These are phyloP conservation scores for Acleris sparsana DNA, from an alignment of 2,888 invertebrate species.

Conservation along the genomic window DNA sequence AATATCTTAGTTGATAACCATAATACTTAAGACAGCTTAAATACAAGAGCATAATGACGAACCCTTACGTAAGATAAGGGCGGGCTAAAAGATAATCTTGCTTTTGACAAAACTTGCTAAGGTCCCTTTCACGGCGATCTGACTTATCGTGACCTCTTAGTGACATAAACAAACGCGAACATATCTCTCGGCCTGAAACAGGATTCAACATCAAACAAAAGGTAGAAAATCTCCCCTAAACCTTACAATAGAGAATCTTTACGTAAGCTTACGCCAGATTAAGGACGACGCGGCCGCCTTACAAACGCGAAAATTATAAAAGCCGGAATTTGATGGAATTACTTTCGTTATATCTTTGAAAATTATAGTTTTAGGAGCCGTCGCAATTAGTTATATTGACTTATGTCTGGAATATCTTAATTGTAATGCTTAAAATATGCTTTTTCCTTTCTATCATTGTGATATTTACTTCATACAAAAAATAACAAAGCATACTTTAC, in stretches of 20 bases:
- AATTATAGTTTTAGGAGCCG: no score
- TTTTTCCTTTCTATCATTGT: no score
- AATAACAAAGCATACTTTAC: no score
- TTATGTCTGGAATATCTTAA: no score
- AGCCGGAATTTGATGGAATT: neutral
- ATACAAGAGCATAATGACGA: constrained; percentile 2
- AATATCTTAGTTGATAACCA: no score
- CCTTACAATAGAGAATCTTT: constrained; percentile 35
- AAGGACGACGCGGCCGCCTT: constrained; percentile 23
- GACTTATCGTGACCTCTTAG: constrained; percentile 26
- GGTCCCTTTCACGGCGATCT: constrained; percentile 6
- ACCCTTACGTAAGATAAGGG: neutral
- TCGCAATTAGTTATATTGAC: no score
- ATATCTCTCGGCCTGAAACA: constrained; percentile 21
- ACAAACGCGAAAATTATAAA: constrained; percentile 22
- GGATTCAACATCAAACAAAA: constrained; percentile 35
- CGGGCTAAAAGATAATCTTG: neutral
- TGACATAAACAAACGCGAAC: constrained; percentile 30
- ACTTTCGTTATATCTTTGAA: neutral
- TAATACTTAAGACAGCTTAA: no score
- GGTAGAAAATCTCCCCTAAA: constrained; percentile 31
- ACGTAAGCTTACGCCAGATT: constrained; percentile 30
- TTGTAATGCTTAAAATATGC: no score
- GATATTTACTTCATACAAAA: no score
- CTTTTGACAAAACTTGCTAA: constrained; percentile 4